Evolutionary conservation across 2,888 invertebrate genomes (phyloP).

Genomic region (Eretmocerus hayati): DNA sequence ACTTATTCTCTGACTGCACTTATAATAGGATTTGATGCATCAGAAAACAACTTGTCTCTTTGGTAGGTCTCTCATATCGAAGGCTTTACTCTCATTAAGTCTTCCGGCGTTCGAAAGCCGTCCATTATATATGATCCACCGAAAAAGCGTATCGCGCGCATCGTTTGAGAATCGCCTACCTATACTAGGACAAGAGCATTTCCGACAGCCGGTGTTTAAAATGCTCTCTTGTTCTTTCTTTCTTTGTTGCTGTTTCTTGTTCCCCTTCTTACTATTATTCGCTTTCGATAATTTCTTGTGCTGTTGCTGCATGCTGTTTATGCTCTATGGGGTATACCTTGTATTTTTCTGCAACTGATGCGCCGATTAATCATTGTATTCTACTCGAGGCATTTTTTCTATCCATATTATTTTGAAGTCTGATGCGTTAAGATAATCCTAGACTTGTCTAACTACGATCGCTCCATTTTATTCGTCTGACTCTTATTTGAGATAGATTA

Average conservation of each 20-base stretch:
- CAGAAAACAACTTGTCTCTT: too few species aligned
- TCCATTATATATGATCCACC: constrained; percentile 20
- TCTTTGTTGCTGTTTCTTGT: too few species aligned
- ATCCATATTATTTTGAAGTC: too few species aligned
- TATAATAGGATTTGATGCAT: too few species aligned
- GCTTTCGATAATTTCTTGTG: not conserved
- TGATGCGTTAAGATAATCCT: too few species aligned
- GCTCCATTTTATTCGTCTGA: not conserved
- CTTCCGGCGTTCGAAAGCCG: constrained; percentile 14
- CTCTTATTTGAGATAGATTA: too few species aligned
- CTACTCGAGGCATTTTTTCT: too few species aligned
- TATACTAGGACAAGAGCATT: constrained; percentile 1
- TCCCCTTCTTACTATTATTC: too few species aligned
- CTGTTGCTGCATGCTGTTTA: not conserved
- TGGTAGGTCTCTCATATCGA: too few species aligned
- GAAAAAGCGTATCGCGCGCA: constrained; percentile 2
- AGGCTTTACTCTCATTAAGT: constrained; percentile 18
- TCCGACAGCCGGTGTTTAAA: constrained; percentile 22
- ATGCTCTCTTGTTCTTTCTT: constrained; percentile 12
- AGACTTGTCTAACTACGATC: too few species aligned
- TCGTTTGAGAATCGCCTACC: too few species aligned
- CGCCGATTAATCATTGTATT: constrained; percentile 22
- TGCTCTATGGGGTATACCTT: constrained; percentile 9
- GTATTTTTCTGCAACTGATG: constrained; percentile 20
- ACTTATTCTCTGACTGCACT: too few species aligned